Base-by-base conservation (phyloP, 1,140 invertebrate species). In the Aphelenchoides besseyi region DNA sequence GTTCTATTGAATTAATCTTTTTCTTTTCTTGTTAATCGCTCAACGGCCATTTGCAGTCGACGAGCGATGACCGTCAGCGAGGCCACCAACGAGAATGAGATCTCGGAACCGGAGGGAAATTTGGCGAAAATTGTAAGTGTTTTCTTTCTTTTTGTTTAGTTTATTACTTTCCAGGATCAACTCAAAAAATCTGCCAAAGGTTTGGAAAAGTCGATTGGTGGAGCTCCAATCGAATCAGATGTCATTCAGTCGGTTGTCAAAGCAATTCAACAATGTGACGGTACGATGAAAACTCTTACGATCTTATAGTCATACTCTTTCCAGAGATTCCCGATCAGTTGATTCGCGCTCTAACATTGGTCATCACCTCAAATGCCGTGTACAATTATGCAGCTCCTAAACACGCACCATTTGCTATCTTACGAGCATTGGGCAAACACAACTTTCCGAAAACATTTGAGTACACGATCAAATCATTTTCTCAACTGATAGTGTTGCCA, bases 301-400 rank as follows among this genome's bases (percentile, higher is more conserved):
- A n/a, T 29, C 30, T 28, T 59, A 8, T 23, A 28, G 18, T 59
- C 12, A n/a, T n/a, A 37, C 63, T 66, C 12, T 1, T 66, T 66
- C 30, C 30, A 66, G 63, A 66, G 1, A 37, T 66, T 26, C 63
- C 63, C 30, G 63, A 66, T 26, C 16, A 1, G 12, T 36, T 66
- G 30, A 36, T 66, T 26, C 30, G 36, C 30, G 63, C 28, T 2
- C 36, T 66, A 12, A 33, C 63, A 2, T 18, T 66, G n/a, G 63
- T 66, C 26, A 33, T 66, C 18, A 33, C 48, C 12, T 66, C 63
- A 12, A 66, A 66, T 35, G 16, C 36, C 0, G 16, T 66, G n/a
- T 33, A 66, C 63, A 36, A 37, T 33, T 5, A 8, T 28, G 32
- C 5, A 23, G 5, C 5, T 33, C 55, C 55, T 5, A 8, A 5